Base-by-base conservation (phyloP, 2,888 invertebrate genomes). In the Trachelus iudaicus region DNA sequence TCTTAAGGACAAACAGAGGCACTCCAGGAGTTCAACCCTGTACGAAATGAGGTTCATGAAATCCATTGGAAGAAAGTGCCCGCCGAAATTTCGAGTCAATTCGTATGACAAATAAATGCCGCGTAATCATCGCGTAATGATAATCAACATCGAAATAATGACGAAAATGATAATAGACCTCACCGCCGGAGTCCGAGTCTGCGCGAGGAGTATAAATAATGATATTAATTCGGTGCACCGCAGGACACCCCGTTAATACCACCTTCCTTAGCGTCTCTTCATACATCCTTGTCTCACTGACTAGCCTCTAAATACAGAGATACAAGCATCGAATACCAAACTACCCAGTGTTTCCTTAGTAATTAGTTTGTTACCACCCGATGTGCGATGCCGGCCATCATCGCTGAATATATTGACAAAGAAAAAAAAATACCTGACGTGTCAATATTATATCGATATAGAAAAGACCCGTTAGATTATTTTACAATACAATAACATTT, bases 151-250 rank as follows among this genome's bases (percentile, higher is more conserved):
- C 79, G 82, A 83, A 83, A 79, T 83, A 84, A 85, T 81, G 82
- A 85, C 73, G 85, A 75, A 79, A 79, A 81, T 81, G 84, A 83
- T 83, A 83, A 83, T 83, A 81, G 80, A 77, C 80, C 73, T 30
- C 69, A 73, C 76, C 73, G 73, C 74, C 75, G 77, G 76, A 35
- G 77, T 34, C 75, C 77, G 56, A 73, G 77, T 73, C 77, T 77
- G 76, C 76, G 77, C 77, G 79, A 80, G 71, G 73, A 75, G 76
- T 76, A 73, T 82, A 85, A 85, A 85, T 86, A 86, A 86, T 85
- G 84, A 83, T 81, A 84, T 84, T 86, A 86, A 86, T 86, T 85
- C 83, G 80, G 76, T 56, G 76, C 84, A 82, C 85, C 80, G 81
- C 82, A 80, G 85, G 81, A 80, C 78, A 82, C 77, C 79, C 80